These are phyloP conservation scores for Poeciliopsis retropinna DNA, from an alignment of 2,113 vertebrate genomes.

Conservation along the genomic window DNA sequence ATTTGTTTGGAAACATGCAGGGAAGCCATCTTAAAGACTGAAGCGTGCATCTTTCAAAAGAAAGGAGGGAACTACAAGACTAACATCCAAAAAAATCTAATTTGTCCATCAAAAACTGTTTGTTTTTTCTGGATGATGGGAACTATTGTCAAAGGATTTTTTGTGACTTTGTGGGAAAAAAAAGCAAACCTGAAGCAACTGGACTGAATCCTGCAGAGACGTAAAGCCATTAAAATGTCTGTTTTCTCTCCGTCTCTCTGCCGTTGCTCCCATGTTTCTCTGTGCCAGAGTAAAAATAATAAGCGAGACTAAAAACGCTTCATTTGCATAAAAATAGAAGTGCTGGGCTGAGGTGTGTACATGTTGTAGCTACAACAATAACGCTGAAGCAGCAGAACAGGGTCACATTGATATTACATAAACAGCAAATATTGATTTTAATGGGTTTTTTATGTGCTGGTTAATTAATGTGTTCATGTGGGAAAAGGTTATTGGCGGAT, in stretches of 20 bases:
- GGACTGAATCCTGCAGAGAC: constrained; percentile 35
- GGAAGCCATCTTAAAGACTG: constrained; percentile 35
- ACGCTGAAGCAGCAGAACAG: neutral
- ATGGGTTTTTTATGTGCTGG: neutral
- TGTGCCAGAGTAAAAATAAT: constrained; percentile 64
- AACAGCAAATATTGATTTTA: neutral
- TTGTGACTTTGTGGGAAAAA: neutral
- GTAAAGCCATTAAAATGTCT: constrained; percentile 70
- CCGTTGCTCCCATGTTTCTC: constrained; percentile 48
- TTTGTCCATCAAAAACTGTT: constrained; percentile 13
- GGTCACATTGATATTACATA: neutral
- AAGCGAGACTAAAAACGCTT: constrained; percentile 36
- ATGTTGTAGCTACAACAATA: constrained; percentile 32
- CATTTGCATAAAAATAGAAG: constrained; percentile 31
- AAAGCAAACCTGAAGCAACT: constrained; percentile 31
- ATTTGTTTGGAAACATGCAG: constrained; percentile 31
- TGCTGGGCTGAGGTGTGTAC: constrained; percentile 12
- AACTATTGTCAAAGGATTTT: constrained; percentile 17
- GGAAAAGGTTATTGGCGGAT: constrained; percentile 6
- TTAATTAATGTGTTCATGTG: neutral
- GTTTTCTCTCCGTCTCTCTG: constrained; percentile 44
- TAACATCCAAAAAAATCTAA: neutral
- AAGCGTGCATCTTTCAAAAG: constrained; percentile 61
- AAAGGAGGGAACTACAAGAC: constrained; percentile 13
- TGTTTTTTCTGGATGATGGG: constrained; percentile 5